Percentiles rank a stretch among this genome's conserved stretches.
Evolutionary conservation across 2,113 vertebrate genomes (phyloP).

Genomic region (Callionymus lyra): DNA sequence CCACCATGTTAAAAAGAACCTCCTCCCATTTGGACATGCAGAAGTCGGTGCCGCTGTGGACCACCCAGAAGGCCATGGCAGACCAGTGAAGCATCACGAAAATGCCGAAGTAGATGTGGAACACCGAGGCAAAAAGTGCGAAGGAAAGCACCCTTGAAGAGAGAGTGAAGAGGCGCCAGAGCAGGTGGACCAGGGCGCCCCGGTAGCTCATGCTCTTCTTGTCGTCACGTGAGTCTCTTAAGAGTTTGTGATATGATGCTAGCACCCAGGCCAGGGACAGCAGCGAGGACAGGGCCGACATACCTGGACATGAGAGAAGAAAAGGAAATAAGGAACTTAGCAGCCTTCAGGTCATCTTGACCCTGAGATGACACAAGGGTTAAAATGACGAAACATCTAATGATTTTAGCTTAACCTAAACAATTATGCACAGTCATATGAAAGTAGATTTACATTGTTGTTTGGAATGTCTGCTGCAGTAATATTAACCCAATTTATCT

Average conservation of each 20-base stretch:
- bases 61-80: constrained; percentile 99
- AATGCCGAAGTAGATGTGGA: constrained; percentile 99
- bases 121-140: constrained; percentile 98
- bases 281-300: constrained; percentile 93
- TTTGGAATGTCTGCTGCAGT: too few relatives aligned
- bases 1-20: constrained; percentile 99
- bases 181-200: constrained; percentile 90
- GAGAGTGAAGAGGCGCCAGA: constrained; percentile 99
- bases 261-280: constrained; percentile 99
- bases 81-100: constrained; percentile 99
- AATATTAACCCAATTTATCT: too few relatives aligned
- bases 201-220: constrained; percentile 99
- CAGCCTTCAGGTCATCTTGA: background rate
- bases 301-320: constrained; percentile 64
- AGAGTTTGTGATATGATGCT: constrained; percentile 99
- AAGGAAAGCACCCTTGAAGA: constrained; percentile 97
- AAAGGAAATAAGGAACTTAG: background rate
- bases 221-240: constrained; percentile 97
- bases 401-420: too few relatives aligned
- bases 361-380: too few relatives aligned
- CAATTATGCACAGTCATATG: too few relatives aligned
- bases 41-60: constrained; percentile 99
- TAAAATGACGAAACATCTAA: too few relatives aligned
- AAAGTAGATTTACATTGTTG: too few relatives aligned
- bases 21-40: constrained; percentile 99